A percentile compares a stretch with the other conserved stretches of the same genome.
Evolutionary conservation across 2,113 vertebrate species (phyloP).

Genomic region (Ctenomys sociabilis): DNA sequence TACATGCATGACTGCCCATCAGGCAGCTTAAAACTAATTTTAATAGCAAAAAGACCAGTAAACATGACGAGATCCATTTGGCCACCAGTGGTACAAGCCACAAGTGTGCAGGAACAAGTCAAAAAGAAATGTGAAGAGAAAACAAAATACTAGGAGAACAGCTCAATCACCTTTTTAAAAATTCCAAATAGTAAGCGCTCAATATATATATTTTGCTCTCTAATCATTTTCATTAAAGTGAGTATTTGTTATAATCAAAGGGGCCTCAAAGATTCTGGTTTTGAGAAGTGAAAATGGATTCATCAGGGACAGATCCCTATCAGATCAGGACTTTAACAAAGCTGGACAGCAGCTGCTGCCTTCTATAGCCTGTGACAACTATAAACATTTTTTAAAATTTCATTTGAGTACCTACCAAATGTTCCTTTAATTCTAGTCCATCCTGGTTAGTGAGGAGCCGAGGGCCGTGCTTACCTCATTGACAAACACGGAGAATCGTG

Average conservation of each 20-base stretch:
- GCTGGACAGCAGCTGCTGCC: accelerated
- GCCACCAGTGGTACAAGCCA: neutral
- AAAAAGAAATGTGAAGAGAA: neutral
- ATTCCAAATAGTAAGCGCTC: neutral
- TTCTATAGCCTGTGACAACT: neutral
- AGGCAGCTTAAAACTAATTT: neutral
- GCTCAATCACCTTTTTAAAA: neutral
- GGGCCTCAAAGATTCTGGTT: neutral
- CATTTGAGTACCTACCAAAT: neutral
- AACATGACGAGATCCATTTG: neutral
- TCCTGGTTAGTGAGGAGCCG: accelerated
- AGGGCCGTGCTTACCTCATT: slow-evolving; percentile 88
- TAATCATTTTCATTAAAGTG: neutral
- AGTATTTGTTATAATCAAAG: neutral
- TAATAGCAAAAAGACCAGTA: neutral
- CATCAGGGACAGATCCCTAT: neutral
- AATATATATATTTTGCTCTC: neutral
- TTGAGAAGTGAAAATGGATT: neutral
- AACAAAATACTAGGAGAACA: neutral
- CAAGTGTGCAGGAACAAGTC: neutral
- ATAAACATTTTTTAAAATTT: neutral
- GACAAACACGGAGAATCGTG: slow-evolving; percentile 93
- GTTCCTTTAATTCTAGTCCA: neutral
- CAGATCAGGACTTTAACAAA: too few species aligned
- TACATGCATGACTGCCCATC: neutral